A percentile compares a stretch with the other conserved stretches of the same genome.
Evolutionary conservation across 1,140 invertebrate species (phyloP).

Genomic region (Gyrodactylus salaris): DNA sequence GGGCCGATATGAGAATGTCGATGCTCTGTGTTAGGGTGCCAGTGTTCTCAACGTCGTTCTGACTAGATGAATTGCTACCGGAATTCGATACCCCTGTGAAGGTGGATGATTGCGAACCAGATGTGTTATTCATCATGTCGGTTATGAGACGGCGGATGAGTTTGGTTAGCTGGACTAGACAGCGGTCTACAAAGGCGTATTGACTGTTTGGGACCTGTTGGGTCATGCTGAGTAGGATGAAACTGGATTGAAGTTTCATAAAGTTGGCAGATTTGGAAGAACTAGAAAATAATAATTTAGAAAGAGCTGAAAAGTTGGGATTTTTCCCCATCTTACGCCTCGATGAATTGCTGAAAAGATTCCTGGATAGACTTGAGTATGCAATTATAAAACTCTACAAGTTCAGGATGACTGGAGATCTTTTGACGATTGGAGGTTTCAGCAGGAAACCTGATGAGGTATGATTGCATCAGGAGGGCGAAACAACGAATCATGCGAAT

Average conservation of each 20-base stretch:
- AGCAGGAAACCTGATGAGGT: not conserved
- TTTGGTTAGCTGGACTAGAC: not conserved
- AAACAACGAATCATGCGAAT: not conserved
- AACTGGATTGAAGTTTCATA: not conserved
- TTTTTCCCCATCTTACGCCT: not conserved
- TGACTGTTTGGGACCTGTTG: not conserved
- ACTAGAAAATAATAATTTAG: not conserved
- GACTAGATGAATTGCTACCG: not conserved
- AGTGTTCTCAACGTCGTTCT: not conserved
- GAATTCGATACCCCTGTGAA: not conserved
- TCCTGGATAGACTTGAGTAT: slow-evolving; percentile 4
- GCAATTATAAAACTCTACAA: slow-evolving; percentile 1
- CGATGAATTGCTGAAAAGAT: not conserved
- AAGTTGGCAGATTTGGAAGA: not conserved
- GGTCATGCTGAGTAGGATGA: not conserved
- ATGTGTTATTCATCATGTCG: slow-evolving; percentile 3
- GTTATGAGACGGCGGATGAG: not conserved
- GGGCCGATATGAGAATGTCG: not conserved
- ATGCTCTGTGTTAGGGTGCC: not conserved
- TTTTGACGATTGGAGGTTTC: slow-evolving; percentile 3
- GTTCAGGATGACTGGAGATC: not conserved
- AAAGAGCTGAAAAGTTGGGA: not conserved
- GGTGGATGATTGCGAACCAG: not conserved
- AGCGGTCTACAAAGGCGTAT: slow-evolving; percentile 5
- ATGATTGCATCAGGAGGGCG: not conserved